phyloP scores from a whole-genome alignment of 2,113 vertebrate species.

The Cryptomyrus ogoouensis region DNA sequence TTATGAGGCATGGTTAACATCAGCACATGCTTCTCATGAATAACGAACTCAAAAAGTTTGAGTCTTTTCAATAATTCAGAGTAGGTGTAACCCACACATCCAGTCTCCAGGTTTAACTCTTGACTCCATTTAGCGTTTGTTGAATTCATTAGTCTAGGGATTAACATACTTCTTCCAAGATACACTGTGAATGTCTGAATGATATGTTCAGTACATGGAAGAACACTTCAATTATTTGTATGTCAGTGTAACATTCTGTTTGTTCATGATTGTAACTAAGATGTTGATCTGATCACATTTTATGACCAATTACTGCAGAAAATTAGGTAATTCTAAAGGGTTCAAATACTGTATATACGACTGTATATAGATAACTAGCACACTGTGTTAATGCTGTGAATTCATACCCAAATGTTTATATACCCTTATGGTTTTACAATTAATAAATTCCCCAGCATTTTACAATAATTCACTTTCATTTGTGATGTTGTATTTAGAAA shows the following conservation, averaged over 20 bases:
- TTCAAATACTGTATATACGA: neutral
- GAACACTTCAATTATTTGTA: neutral
- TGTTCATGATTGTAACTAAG: neutral
- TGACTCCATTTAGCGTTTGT: neutral
- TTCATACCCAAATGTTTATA: neutral
- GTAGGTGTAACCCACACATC: neutral
- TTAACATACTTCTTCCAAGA: neutral
- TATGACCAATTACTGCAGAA: neutral
- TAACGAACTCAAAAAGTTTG: neutral
- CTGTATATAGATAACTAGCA: neutral
- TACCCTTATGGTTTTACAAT: neutral
- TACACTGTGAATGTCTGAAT: neutral
- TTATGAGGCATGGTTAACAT: neutral
- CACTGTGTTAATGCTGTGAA: neutral
- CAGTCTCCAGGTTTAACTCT: neutral
- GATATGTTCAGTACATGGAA: neutral
- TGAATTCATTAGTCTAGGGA: neutral
- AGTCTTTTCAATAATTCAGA: neutral
- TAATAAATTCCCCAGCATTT: neutral
- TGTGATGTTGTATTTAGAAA: neutral
- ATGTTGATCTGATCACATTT: neutral
- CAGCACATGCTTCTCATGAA: neutral
- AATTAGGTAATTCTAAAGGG: neutral
- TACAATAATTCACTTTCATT: neutral
- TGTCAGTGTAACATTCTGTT: neutral